Evolutionary conservation across 2,888 invertebrate genomes (phyloP).

Genomic region (Caenorhabditis virilis): DNA sequence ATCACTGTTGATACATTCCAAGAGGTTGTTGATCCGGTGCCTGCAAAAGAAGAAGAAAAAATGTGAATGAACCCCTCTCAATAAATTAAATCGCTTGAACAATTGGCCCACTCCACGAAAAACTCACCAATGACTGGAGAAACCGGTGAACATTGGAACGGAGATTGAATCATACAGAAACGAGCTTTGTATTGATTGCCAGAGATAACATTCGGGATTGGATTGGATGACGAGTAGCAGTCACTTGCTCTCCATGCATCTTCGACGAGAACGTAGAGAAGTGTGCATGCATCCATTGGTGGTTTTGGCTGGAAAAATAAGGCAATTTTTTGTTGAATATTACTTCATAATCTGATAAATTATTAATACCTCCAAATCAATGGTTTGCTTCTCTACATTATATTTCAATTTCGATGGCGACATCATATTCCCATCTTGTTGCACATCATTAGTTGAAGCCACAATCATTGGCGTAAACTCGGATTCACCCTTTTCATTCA

Average conservation of each 20-base stretch:
- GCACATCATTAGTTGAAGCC: constrained; percentile 57
- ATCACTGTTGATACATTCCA: constrained; percentile 21
- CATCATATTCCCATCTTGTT: constrained; percentile 39
- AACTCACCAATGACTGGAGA: constrained; percentile 28
- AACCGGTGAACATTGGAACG: constrained; percentile 31
- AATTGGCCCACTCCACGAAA: no score
- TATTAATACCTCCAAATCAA: constrained; percentile 41
- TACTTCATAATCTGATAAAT: constrained; percentile 1
- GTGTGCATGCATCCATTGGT: constrained; percentile 42
- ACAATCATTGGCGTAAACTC: constrained; percentile 56
- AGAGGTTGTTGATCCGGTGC: constrained; percentile 4
- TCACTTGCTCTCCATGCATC: constrained; percentile 47
- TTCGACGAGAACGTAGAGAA: constrained; percentile 41
- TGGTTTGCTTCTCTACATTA: constrained; percentile 25
- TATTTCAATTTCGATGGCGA: constrained; percentile 31
- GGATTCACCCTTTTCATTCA: constrained; percentile 50
- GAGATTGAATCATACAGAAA: constrained; percentile 37
- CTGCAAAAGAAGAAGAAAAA: constrained; percentile 14
- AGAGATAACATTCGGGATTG: constrained; percentile 26
- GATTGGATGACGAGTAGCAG: constrained; percentile 41
- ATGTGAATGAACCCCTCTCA: no score
- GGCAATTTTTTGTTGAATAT: neutral
- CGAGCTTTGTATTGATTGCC: constrained; percentile 44
- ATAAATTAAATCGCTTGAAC: no score
- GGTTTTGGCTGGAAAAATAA: constrained; percentile 37